Evolutionary conservation across 2,797 vertebrate genomes (phyloP), one percentile per base, ranked within the genome.

Genomic region (Silurus lanzhouensis): DNA sequence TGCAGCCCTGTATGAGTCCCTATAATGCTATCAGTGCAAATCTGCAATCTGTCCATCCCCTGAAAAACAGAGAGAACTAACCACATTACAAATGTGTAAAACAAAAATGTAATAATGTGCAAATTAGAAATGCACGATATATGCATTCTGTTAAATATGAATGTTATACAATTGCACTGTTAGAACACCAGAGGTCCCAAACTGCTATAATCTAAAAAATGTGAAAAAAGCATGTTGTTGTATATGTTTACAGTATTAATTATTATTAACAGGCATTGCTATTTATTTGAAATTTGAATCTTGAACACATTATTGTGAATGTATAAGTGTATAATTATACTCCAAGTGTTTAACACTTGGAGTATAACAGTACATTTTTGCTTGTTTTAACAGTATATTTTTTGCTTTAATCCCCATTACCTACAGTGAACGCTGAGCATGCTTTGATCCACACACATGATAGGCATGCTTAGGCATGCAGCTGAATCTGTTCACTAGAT

Each of bases 321-420:
- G 67, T 70, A 70, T 4, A 20, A 10, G 7, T 70, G 31, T 44
- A 70, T 38, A 0, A 1, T 4, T 44, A 70, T 17, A 10, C 17
- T 70, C 6, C 15, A 3, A 10, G 67, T 44, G 67, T 46, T 70
- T 60, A 48, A 81, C 67, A 63, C 22, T 83, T 31, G 67, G 67
- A 74, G 48, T 48, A 76, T 72, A 82, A 38, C 38, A 38, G 38
- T 38, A 38, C 2, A 38, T 38, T 38, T 7, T 52, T 52, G 6
- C 48, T 52, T 52, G 6, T 52, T 52, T 52, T 52, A 3, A 7
- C 10, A 7, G 48, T 52, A 38, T 38, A 38, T 52, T 79, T 57
- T 44, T 58, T 46, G 83, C 55, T 81, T 86, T 55, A 84, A 82
- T 85, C 82, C 72, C 63, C 19, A 20, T n/a, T 14, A 68, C 31